Base-by-base conservation (phyloP, 2,888 invertebrate genomes). In the Bimastos eiseni region DNA sequence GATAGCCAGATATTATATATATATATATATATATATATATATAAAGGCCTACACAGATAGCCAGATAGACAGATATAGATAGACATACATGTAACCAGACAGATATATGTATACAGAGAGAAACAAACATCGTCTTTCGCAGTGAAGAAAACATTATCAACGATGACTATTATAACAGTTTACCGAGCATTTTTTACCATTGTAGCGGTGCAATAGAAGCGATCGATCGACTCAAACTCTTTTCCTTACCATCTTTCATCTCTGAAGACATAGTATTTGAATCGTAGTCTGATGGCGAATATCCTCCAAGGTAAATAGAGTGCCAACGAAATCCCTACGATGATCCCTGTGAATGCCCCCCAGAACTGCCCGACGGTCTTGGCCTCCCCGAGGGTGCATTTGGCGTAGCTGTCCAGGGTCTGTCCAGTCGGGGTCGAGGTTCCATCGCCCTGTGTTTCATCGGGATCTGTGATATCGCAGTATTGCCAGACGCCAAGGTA, bases 301-400 rank as follows among this genome's bases (percentile, higher is more conserved):
- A 92, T 21, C 37, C 92, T 92, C 21, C 91, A n/a, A 19, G 92
- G 92, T 83, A 91, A 38, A 83, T 92, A 92, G 30, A 92, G 17
- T 34, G 88, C 17, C 5, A 92, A n/a, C 21, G 91, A 91, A 11
- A 37, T 89, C 34, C 90, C 92, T 4, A 92, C 0, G 30, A 92
- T 44, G 38, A 92, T 91, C 24, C 36, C 89, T 0, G 91, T 86
- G 30, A 91, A 41, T 8, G 91, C 84, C 24, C 89, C 88, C 92
- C 92, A 92, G 89, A 89, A 92, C 90, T 91, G 91, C 3, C 33
- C 89, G 38, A 38, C 19, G 24, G n/a, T 41, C 37, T 37, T 19
- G 0, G 34, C 83, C 6, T 5, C 24, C 0, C 86, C 86, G 34
- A 86, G 24, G 36, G 3, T 86, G 86, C 86, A 86, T 36, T 86